A percentile compares a stretch with the other conserved stretches of the same genome.
Conservation (phyloP, 1,140 invertebrate species). For the Danaus melanippus region DNA sequence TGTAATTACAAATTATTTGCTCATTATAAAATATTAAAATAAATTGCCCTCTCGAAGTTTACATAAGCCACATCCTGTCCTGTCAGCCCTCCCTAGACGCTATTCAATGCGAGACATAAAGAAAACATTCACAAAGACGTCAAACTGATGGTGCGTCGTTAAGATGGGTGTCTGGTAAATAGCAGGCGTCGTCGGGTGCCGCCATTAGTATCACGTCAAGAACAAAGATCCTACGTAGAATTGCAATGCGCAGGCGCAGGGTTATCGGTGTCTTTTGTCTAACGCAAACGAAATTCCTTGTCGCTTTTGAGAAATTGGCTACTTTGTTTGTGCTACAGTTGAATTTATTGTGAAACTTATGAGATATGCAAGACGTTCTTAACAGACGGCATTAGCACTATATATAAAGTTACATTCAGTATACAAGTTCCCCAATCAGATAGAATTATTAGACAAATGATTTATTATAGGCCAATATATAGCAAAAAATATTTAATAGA, state of each 20-base stretch:
- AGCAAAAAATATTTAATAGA: too few species aligned
- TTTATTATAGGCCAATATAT: too few species aligned
- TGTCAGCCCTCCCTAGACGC: slow-evolving; percentile 16
- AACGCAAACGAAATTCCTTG: slow-evolving; percentile 22
- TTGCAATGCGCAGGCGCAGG: slow-evolving; percentile 15
- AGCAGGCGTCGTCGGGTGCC: slow-evolving; percentile 35
- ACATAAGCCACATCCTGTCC: too few species aligned
- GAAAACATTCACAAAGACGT: slow-evolving; percentile 11
- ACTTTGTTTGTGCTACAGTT: slow-evolving; percentile 12
- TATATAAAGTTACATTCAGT: too few species aligned
- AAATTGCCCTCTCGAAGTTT: too few species aligned
- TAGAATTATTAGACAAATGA: too few species aligned
- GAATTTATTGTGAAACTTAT: too few species aligned
- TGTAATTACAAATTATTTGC: too few species aligned
- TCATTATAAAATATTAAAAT: too few species aligned
- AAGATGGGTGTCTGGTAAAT: slow-evolving; percentile 17
- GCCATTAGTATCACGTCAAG: slow-evolving; percentile 34
- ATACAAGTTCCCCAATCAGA: too few species aligned
- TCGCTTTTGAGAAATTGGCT: slow-evolving; percentile 20
- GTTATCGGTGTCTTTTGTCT: slow-evolving; percentile 24
- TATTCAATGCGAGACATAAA: slow-evolving; percentile 11
- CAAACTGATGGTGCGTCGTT: slow-evolving; percentile 12
- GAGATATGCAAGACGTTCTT: too few species aligned
- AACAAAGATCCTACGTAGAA: slow-evolving; percentile 15
- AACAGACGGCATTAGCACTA: too few species aligned